These are phyloP conservation scores for Dexiosoma caninum DNA, from an alignment of 2,888 invertebrate genomes.

Conservation along the genomic window DNA sequence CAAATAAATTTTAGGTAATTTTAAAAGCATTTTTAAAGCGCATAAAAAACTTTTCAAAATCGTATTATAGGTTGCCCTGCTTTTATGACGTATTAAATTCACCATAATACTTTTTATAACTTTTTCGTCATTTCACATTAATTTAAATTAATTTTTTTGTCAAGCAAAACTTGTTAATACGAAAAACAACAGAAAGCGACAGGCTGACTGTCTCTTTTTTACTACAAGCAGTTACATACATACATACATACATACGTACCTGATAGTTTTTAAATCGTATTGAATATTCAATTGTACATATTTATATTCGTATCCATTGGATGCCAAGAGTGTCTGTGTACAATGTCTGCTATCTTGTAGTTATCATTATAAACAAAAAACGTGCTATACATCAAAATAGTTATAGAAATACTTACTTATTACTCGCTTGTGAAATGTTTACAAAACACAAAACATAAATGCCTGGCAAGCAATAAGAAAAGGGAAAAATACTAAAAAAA, in stretches of 20 bases:
- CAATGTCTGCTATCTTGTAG: constrained; percentile 50
- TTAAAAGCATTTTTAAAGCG: too few species aligned
- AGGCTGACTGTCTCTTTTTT: constrained; percentile 36
- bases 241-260: not conserved
- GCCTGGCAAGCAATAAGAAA: too few species aligned
- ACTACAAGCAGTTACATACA: not conserved
- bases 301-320: not conserved
- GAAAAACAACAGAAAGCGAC: constrained; percentile 10
- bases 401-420: constrained; percentile 6
- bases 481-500: not conserved
- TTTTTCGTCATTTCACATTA: not conserved
- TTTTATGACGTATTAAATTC: constrained; percentile 27
- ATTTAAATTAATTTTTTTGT: not conserved
- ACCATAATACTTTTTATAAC: not conserved
- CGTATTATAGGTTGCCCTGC: too few species aligned
- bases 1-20: not conserved
- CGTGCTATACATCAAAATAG: constrained; percentile 61
- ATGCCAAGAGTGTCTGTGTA: constrained; percentile 23
- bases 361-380: constrained; percentile 54
- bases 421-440: constrained; percentile 10
- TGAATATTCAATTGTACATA: constrained; percentile 16
- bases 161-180: constrained; percentile 30
- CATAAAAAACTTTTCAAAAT: too few species aligned
- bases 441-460: constrained; percentile 16
- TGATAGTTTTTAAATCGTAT: not conserved